Percentiles rank a stretch among this genome's conserved stretches.
phyloP scores from a whole-genome alignment of 2,113 vertebrate species.

The Panthera uncia region DNA sequence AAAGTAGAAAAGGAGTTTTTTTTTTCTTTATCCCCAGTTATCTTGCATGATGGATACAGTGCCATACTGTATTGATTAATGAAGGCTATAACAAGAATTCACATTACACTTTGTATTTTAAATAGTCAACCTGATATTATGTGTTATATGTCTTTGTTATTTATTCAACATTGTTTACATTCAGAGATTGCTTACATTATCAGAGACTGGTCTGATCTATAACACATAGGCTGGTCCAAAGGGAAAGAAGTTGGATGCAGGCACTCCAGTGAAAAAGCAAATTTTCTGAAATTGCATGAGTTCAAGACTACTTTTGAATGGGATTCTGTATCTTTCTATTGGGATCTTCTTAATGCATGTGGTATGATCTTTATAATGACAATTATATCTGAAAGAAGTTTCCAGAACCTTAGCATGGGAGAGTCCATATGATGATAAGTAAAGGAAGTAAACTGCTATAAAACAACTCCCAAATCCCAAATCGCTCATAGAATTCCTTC shows the following conservation, averaged over 20 bases:
- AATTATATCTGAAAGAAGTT: background rate
- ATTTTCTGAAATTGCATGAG: background rate
- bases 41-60: slow-evolving; percentile 24
- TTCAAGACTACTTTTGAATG: background rate
- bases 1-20: slow-evolving; percentile 20
- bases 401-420: background rate
- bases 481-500: background rate
- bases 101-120: background rate
- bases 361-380: background rate
- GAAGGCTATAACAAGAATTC: background rate
- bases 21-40: slow-evolving; percentile 33
- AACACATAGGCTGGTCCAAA: background rate
- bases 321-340: background rate
- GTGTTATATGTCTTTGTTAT: background rate
- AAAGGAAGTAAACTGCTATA: background rate
- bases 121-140: background rate
- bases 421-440: background rate
- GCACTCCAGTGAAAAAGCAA: background rate
- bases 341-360: background rate
- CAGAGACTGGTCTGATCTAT: background rate
- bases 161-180: background rate
- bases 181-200: background rate
- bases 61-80: slow-evolving; percentile 14
- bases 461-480: background rate
- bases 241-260: background rate